Evolutionary conservation across 30 jellyfish, hydroid and myxozoan genomes (phyloP), one percentile per base, ranked within the genome.

Genomic region (Aurelia sp.): DNA sequence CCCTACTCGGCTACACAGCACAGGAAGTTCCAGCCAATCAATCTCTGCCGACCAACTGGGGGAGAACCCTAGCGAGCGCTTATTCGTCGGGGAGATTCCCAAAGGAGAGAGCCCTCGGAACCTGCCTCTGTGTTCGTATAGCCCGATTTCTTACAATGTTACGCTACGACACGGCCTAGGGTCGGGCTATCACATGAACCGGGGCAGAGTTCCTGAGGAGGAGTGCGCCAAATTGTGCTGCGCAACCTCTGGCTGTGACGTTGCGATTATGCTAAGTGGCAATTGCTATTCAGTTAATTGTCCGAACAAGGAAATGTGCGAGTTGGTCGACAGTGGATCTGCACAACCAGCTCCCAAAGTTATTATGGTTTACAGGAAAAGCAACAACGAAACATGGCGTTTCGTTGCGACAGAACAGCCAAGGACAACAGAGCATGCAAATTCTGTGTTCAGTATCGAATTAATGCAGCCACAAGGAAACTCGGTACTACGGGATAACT

Each of bases 111-210:
- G 65, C 19, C 61, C 81, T 44, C 73, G 87, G 85, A 64, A 65
- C 90, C 99, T 66, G 91, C 97, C 97, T 96, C 96, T 89, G 97
- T 94, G 99, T 94, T 91, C 93, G 86, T 94, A 74, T 94, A 94
- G 99, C 99, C 99, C 99, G 99, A 90, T 94, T 89, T 94, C 99
- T 94, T 94, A 94, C 99, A 94, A 94, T 94, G 99, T 94, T 94
- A 90, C 99, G 99, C 99, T 94, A 90, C 99, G 97, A 71, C 94
- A 89, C 86, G 97, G 99, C 95, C 95, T 76, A 91, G 99, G 84
- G 92, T 90, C 99, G 96, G 99, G 99, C 97, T 88, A 87, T 82
- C 82, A 90, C 92, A 83, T 74, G 76, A 90, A 94, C 97, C 92
- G 86, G 97, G 99, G 99, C 96, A 78, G 78, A 65, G 97, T 85